Evolutionary conservation across 2,888 invertebrate species (phyloP), one percentile per base, ranked within the genome.

Genomic region (Strigamia transsilvanica): DNA sequence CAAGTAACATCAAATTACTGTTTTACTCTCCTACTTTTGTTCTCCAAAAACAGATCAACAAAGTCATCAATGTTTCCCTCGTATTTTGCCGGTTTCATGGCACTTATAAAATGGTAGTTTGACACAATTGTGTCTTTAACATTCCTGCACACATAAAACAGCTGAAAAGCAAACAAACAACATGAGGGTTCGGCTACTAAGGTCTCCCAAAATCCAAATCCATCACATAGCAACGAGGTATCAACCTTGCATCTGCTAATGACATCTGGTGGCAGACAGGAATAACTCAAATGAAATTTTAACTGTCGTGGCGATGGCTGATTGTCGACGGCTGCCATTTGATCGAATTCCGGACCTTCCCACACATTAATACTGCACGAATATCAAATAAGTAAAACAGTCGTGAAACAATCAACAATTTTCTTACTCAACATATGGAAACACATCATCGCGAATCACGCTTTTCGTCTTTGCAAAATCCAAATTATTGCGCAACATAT

Each of bases 381-480:
- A n/a, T n/a, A 18, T 18, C 4, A n/a, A 13, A 46, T n/a, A 34
- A 34, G 7, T 34, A 5, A 51, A 18, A 51, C 15, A 51, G 15
- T 6, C 7, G 51, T 51, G n/a, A n/a, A n/a, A n/a, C 34, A 34
- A 5, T 34, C 34, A 34, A 5, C 34, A 34, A 5, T 34, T 34
- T 34, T 6, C n/a, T 18, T 51, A 51, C 51, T 51, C 51, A 6
- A 18, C 51, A n/a, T 51, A 51, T 66, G 66, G 66, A 66, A 27
- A 66, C 15, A 32, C 66, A 27, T 32, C 23, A 66, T 66, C 66
- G 6, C 23, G 32, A 66, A 32, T 10, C 2, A 23, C 23, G 27
- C 7, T 91, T 86, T 91, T 92, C 0, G 94, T 94, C 23, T 91
- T 91, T 85, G 93, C 92, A 85, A 92, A 94, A 87, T 97, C 92